phyloP scores from a whole-genome alignment of 2,113 vertebrate species.

The Alaudala cheleensis region DNA sequence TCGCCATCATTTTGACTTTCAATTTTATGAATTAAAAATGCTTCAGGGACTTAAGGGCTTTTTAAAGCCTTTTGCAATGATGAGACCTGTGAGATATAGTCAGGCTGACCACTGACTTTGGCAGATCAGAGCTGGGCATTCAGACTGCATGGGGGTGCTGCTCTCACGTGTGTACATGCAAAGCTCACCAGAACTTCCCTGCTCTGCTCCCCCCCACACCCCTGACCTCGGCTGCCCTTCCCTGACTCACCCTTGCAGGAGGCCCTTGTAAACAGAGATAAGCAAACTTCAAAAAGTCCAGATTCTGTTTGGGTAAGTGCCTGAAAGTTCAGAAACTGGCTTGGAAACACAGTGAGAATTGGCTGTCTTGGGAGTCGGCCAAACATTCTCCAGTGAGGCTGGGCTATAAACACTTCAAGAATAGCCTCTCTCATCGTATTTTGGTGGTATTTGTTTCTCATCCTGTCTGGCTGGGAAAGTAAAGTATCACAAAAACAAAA shows the following conservation, averaged over 20 bases:
- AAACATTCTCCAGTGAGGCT: slow-evolving; percentile 36
- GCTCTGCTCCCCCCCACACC: background rate
- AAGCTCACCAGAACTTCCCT: background rate
- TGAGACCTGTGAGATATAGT: background rate
- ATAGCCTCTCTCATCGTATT: slow-evolving; percentile 46
- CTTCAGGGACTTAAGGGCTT: background rate
- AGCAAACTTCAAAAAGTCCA: slow-evolving; percentile 54
- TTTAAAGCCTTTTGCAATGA: background rate
- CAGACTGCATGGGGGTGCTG: rapidly evolving
- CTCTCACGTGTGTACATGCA: rapidly evolving
- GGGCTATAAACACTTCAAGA: slow-evolving; percentile 66
- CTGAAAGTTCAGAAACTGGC: slow-evolving; percentile 48
- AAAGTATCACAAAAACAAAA: slow-evolving; percentile 41
- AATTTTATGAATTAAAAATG: background rate
- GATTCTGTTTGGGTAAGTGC: slow-evolving; percentile 46
- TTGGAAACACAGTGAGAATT: slow-evolving; percentile 38
- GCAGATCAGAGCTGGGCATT: background rate
- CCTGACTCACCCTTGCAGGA: background rate
- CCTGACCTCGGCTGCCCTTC: slow-evolving; percentile 22
- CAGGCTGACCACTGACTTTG: rapidly evolving
- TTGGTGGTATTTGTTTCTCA: slow-evolving; percentile 56
- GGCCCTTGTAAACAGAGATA: slow-evolving; percentile 43
- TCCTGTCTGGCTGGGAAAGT: slow-evolving; percentile 56
- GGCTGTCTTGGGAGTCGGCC: slow-evolving; percentile 26
- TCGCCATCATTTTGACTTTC: background rate